phyloP scores from a whole-genome alignment of 2,888 invertebrate genomes.

The Sympetrum striolatum region DNA sequence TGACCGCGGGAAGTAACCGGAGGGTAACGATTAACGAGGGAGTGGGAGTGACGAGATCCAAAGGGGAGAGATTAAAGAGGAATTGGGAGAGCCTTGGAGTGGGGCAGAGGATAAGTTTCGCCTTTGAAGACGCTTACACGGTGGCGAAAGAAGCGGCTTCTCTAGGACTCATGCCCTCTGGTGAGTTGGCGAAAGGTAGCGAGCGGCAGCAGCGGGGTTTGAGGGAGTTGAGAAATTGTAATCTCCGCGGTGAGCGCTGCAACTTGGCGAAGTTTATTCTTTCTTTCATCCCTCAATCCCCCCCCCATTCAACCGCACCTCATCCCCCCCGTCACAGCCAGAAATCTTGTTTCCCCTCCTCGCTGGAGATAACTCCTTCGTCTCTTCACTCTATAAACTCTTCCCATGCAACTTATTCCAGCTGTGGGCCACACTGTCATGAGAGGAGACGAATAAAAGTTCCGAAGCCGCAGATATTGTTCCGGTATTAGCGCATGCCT shows the following conservation, averaged over 20 bases:
- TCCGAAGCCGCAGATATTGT: not conserved
- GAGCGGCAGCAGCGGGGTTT: not conserved
- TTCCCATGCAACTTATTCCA: not conserved
- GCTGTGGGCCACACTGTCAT: not conserved
- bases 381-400: not conserved
- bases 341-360: not conserved
- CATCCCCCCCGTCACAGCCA: not conserved
- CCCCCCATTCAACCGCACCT: not conserved
- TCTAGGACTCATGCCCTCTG: not conserved
- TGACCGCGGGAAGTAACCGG: too few relatives aligned
- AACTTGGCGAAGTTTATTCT: not conserved
- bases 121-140: not conserved
- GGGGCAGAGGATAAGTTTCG: not conserved
- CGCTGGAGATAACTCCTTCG: not conserved
- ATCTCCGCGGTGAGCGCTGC: not conserved
- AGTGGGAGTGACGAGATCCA: too few relatives aligned
- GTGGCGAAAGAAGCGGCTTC: not conserved
- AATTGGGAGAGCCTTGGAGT: not conserved
- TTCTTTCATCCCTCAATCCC: not conserved
- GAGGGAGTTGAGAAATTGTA: not conserved
- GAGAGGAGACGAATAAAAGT: not conserved
- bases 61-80: too few relatives aligned
- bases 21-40: too few relatives aligned
- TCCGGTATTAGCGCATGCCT: not conserved
- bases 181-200: not conserved